A percentile compares a stretch with the other conserved stretches of the same genome.
These are phyloP conservation scores for Meandrusa payeni DNA, from an alignment of 2,888 invertebrate species.

Conservation along the genomic window DNA sequence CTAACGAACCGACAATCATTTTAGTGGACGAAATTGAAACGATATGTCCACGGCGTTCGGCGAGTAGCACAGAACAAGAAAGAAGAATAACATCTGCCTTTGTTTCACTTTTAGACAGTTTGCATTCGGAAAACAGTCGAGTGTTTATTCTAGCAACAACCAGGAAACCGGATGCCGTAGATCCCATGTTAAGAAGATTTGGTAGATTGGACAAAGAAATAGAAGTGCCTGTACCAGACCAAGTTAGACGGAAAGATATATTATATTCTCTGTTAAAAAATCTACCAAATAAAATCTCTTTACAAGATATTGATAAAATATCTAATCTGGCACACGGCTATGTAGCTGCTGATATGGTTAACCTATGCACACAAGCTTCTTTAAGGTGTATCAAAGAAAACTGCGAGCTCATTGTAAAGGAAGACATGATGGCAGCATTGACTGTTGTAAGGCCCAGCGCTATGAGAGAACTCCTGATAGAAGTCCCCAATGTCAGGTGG, in stretches of 20 bases:
- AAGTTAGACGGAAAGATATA: constrained; percentile 84
- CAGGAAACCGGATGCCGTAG: constrained; percentile 87
- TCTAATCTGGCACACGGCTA: constrained; percentile 91
- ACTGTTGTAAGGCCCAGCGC: constrained; percentile 91
- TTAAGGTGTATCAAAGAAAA: constrained; percentile 80
- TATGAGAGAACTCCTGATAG: constrained; percentile 93
- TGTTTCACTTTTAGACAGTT: constrained; percentile 80
- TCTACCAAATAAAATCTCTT: constrained; percentile 77
- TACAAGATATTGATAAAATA: constrained; percentile 81
- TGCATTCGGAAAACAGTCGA: constrained; percentile 71
- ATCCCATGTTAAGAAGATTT: constrained; percentile 87
- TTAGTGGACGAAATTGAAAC: constrained; percentile 93
- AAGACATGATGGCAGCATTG: constrained; percentile 84
- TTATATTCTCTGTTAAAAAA: constrained; percentile 82
- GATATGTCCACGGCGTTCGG: constrained; percentile 84
- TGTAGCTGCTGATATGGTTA: constrained; percentile 93
- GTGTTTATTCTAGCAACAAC: constrained; percentile 90
- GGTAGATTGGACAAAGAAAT: constrained; percentile 91
- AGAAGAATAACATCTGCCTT: constrained; percentile 86
- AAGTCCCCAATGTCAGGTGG: constrained; percentile 95
- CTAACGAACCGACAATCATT: constrained; percentile 87
- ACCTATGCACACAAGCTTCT: constrained; percentile 87
- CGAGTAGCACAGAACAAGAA: constrained; percentile 84
- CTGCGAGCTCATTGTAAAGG: constrained; percentile 51
- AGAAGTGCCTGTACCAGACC: constrained; percentile 88